Percentiles rank a stretch among this genome's conserved stretches.
These are phyloP conservation scores for Lordiphosa collinella DNA, from an alignment of 1,140 invertebrate species.

Conservation along the genomic window DNA sequence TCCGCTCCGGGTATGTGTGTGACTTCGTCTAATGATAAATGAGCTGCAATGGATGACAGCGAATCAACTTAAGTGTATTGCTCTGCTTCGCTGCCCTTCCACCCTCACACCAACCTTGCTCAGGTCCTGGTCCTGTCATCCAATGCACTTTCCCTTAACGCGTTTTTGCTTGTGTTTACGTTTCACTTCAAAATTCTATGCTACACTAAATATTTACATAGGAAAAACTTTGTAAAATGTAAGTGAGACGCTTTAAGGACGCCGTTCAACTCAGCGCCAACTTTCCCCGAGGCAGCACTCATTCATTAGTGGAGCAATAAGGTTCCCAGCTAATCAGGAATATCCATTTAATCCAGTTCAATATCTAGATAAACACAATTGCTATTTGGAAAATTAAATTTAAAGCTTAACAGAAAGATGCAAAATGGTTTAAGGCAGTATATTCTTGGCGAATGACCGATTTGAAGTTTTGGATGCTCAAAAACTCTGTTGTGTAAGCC, in stretches of 20 bases:
- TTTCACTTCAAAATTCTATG: conserved; percentile 71
- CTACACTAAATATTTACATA: conserved; percentile 75
- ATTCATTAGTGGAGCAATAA: too few species aligned
- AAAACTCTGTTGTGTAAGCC: too few species aligned
- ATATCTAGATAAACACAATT: too few species aligned
- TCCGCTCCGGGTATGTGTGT: conserved; percentile 36
- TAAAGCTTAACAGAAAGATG: too few species aligned
- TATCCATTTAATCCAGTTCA: too few species aligned
- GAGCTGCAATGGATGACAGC: conserved; percentile 79
- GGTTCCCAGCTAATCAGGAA: too few species aligned
- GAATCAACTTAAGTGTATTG: conserved; percentile 79
- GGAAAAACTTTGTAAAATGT: conserved; percentile 50
- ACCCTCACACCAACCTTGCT: neutral
- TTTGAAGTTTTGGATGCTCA: too few species aligned
- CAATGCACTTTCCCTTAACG: conserved; percentile 63
- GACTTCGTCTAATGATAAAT: conserved; percentile 78
- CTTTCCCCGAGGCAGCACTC: too few species aligned
- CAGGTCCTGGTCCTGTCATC: conserved; percentile 13
- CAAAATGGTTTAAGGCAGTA: too few species aligned
- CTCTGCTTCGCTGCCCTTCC: conserved; percentile 58
- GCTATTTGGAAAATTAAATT: too few species aligned
- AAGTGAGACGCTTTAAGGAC: conserved; percentile 62
- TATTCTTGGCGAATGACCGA: too few species aligned
- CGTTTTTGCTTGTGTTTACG: conserved; percentile 63
- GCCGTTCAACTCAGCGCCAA: too few species aligned